These are phyloP conservation scores for Corythoichthys intestinalis DNA, from an alignment of 2,113 vertebrate genomes.

Conservation along the genomic window DNA sequence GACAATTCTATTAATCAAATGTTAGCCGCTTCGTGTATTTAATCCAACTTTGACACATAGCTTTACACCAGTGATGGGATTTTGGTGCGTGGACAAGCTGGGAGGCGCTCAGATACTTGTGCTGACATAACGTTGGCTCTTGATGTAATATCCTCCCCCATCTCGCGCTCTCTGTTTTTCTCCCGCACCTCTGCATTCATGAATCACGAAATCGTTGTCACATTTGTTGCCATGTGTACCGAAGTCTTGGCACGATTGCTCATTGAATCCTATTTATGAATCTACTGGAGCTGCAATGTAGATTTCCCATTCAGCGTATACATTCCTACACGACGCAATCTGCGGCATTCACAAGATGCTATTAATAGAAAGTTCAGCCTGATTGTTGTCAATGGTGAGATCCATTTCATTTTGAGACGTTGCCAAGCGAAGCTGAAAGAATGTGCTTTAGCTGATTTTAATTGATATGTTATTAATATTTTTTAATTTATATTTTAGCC, in stretches of 20 bases:
- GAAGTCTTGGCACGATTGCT: constrained; percentile 7
- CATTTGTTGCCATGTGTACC: constrained; percentile 42
- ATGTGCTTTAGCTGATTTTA: neutral
- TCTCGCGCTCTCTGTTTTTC: constrained; percentile 27
- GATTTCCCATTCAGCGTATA: neutral
- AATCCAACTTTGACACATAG: neutral
- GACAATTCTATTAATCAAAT: neutral
- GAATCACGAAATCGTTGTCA: constrained; percentile 43
- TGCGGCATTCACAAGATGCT: constrained; percentile 20
- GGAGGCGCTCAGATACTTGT: constrained; percentile 32
- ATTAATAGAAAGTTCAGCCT: constrained; percentile 36
- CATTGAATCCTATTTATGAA: neutral
- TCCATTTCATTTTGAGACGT: constrained; percentile 3
- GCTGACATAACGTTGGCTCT: constrained; percentile 37
- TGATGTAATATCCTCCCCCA: constrained; percentile 29
- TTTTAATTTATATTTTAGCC: constrained; percentile 31
- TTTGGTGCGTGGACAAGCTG: constrained; percentile 12
- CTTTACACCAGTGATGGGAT: neutral
- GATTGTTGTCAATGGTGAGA: constrained; percentile 30
- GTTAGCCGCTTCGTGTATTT: neutral
- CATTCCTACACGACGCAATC: constrained; percentile 4
- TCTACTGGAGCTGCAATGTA: neutral
- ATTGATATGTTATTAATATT: neutral
- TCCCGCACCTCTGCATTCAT: constrained; percentile 45
- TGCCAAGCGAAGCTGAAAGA: neutral